Evolutionary conservation across 2,797 vertebrate species (phyloP).

Genomic region (Mormyrops boulengeri): DNA sequence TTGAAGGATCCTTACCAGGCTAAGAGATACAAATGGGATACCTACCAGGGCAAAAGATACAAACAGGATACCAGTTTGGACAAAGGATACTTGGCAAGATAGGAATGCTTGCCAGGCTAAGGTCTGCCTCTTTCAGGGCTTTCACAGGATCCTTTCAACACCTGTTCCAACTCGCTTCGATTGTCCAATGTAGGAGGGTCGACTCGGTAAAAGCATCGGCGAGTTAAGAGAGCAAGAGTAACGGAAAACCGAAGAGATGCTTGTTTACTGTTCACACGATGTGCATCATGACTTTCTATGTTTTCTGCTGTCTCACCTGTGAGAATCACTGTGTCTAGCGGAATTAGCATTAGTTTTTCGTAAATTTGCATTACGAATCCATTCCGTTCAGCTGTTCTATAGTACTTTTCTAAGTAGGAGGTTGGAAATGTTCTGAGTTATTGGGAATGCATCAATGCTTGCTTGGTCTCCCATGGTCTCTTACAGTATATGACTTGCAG

Average conservation of each 20-base stretch:
- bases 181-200: not conserved
- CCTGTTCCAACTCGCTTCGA: not conserved
- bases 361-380: not conserved
- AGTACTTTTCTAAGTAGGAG: not conserved
- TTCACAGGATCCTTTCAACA: not conserved
- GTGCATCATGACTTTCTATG: not conserved
- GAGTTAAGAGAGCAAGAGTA: not conserved
- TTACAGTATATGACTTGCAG: not conserved
- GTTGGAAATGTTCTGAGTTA: not conserved
- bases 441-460: not conserved
- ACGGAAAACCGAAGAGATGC: not conserved
- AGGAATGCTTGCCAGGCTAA: not conserved
- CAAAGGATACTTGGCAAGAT: constrained; percentile 4
- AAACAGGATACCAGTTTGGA: not conserved
- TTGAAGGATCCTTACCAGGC: not conserved
- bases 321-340: not conserved
- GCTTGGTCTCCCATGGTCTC: not conserved
- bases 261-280: not conserved
- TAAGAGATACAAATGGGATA: not conserved
- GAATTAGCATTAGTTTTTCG: not conserved
- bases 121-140: not conserved
- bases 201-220: not conserved
- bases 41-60: not conserved
- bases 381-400: not conserved
- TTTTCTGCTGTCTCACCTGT: not conserved